phyloP scores from a whole-genome alignment of 2,888 invertebrate genomes.

The Agrochola macilenta region DNA sequence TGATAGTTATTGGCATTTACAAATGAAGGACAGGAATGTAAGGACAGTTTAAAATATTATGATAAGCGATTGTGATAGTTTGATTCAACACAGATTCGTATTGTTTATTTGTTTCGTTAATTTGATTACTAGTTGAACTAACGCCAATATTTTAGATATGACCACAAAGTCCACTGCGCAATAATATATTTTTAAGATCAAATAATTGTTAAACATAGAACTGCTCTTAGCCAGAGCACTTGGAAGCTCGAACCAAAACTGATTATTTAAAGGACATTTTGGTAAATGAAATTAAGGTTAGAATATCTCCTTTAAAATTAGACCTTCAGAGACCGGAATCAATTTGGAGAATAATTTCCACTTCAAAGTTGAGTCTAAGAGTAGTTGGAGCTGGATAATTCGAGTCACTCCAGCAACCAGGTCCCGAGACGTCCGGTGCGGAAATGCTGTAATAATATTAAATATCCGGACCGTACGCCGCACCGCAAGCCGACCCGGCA shows the following conservation, averaged over 20 bases:
- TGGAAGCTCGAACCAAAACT: conserved; percentile 17
- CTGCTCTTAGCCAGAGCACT: conserved; percentile 25
- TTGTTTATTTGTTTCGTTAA: neutral
- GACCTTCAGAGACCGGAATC: conserved; percentile 13
- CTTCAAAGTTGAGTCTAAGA: conserved; percentile 48
- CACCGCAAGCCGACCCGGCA: conserved; percentile 34
- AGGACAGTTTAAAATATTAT: neutral
- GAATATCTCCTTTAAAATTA: conserved; percentile 25
- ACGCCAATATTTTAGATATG: neutral
- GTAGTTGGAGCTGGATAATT: conserved; percentile 30
- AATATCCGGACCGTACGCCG: conserved; percentile 63
- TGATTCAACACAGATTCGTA: too few relatives aligned
- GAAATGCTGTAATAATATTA: conserved; percentile 71
- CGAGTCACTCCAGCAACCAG: conserved; percentile 28
- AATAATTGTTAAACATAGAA: neutral
- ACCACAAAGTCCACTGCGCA: neutral
- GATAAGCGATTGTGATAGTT: neutral
- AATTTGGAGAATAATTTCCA: conserved; percentile 46
- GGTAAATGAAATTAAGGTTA: conserved; percentile 24
- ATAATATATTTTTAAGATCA: conserved; percentile 19
- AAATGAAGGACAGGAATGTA: too few relatives aligned
- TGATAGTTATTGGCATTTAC: neutral
- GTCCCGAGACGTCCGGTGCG: conserved; percentile 64
- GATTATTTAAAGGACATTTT: conserved; percentile 27
- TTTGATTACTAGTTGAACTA: neutral